These are phyloP conservation scores for Cephus sareptanus DNA, from an alignment of 2,888 invertebrate genomes.

Conservation along the genomic window DNA sequence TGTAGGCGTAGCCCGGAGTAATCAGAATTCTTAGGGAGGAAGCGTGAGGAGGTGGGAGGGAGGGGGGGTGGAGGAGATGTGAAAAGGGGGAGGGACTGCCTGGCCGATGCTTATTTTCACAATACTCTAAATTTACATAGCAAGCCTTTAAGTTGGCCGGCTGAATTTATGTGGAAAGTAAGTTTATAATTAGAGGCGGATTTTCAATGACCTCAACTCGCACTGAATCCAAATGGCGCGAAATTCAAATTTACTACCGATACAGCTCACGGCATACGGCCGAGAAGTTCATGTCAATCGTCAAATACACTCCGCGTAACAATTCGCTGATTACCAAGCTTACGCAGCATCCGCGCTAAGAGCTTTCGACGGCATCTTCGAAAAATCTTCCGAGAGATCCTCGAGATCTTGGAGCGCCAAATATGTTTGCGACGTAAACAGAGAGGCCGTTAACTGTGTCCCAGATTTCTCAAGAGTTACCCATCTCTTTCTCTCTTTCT, in stretches of 20 bases:
- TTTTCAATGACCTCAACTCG: neutral
- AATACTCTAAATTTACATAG: neutral
- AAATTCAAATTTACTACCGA: neutral
- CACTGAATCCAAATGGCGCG: neutral
- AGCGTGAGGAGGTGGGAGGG: neutral
- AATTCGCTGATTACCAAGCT: neutral
- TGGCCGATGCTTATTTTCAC: conserved; percentile 3
- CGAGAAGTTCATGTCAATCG: neutral
- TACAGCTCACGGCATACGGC: neutral
- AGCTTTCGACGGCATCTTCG: neutral
- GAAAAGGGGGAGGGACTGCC: neutral
- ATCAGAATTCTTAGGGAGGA: neutral
- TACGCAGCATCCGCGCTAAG: neutral
- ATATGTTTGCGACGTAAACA: neutral
- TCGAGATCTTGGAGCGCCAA: neutral
- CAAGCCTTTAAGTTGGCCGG: neutral
- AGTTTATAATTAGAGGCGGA: neutral
- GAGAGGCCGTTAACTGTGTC: neutral
- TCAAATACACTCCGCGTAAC: neutral
- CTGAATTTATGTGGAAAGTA: neutral
- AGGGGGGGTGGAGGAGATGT: no score
- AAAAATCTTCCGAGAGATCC: neutral
- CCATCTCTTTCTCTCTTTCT: neutral
- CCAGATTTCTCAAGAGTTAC: neutral
- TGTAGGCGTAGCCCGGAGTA: neutral